phyloP scores from a whole-genome alignment of 2,888 invertebrate genomes.

The Thecocarcelia acutangulata region DNA sequence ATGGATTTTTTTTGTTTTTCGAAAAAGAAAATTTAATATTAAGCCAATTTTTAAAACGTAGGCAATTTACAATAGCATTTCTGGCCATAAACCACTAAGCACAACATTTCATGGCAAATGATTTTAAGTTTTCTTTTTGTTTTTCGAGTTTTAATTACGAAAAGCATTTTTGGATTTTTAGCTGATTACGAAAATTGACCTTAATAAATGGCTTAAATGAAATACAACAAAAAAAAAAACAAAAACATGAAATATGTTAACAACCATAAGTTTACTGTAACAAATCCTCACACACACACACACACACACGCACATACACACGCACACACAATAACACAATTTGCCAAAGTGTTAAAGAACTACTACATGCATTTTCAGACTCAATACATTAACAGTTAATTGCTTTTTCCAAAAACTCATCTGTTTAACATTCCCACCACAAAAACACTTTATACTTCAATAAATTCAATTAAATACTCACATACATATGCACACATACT shows the following conservation, averaged over 20 bases:
- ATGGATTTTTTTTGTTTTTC: slow-evolving; percentile 8
- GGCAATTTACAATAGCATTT: neutral
- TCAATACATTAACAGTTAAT: slow-evolving; percentile 36
- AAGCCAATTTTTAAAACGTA: slow-evolving; percentile 1
- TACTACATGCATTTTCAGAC: slow-evolving; percentile 1
- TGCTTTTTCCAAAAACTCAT: slow-evolving; percentile 20
- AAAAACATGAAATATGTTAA: neutral
- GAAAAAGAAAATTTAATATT: neutral
- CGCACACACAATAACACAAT: neutral
- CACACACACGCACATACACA: neutral
- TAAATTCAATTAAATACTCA: slow-evolving; percentile 35
- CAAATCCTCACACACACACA: neutral
- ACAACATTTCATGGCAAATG: slow-evolving; percentile 17
- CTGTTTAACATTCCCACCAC: neutral
- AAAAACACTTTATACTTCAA: slow-evolving; percentile 34
- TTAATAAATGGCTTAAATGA: slow-evolving; percentile 5
- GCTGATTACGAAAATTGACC: slow-evolving; percentile 9
- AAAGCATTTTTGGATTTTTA: slow-evolving; percentile 22
- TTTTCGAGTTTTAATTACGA: slow-evolving; percentile 24
- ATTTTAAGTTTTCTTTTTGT: neutral
- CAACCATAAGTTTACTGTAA: neutral
- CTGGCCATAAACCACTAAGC: slow-evolving; percentile 20
- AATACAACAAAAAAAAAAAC: no score
- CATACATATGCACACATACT: neutral
- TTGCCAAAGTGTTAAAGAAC: neutral